Conservation (phyloP, 2,113 vertebrate genomes). For the Podilymbus podiceps region DNA sequence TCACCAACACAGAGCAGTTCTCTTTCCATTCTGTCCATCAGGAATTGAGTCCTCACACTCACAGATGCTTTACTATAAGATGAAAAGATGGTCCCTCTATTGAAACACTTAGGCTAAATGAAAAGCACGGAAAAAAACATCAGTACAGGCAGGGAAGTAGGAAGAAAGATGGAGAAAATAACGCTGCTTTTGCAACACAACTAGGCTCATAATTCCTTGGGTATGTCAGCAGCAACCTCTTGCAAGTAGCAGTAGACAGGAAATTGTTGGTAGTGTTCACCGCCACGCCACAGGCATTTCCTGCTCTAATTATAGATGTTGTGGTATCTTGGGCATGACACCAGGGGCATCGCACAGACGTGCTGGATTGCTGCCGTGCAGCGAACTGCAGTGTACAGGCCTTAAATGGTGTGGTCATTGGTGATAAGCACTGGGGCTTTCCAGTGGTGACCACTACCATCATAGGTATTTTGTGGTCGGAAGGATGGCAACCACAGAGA, state of each 20-base stretch:
- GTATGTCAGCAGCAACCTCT: not conserved
- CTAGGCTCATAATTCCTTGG: not conserved
- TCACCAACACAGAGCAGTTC: not conserved
- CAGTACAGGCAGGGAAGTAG: not conserved
- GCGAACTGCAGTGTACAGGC: not conserved
- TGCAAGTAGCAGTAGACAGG: not conserved
- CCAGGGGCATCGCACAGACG: not conserved
- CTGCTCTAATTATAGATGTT: constrained; percentile 37
- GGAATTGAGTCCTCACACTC: not conserved
- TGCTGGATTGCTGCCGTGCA: not conserved
- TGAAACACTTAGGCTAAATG: not conserved
- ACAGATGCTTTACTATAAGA: not conserved
- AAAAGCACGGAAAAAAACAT: not conserved
- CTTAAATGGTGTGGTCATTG: not conserved
- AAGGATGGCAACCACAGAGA: not conserved
- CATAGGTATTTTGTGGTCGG: not conserved
- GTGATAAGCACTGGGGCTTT: not conserved
- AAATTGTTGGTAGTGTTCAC: not conserved
- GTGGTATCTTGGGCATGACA: not conserved
- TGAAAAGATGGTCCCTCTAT: not conserved
- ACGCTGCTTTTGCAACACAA: not conserved
- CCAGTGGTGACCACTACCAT: not conserved
- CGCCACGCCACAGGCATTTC: constrained; percentile 37
- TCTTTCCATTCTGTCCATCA: not conserved
- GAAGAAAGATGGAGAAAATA: not conserved